A percentile compares a stretch with the other conserved stretches of the same genome.
These are phyloP conservation scores for Magallana nippona DNA, from an alignment of 2,888 invertebrate genomes.

Conservation along the genomic window DNA sequence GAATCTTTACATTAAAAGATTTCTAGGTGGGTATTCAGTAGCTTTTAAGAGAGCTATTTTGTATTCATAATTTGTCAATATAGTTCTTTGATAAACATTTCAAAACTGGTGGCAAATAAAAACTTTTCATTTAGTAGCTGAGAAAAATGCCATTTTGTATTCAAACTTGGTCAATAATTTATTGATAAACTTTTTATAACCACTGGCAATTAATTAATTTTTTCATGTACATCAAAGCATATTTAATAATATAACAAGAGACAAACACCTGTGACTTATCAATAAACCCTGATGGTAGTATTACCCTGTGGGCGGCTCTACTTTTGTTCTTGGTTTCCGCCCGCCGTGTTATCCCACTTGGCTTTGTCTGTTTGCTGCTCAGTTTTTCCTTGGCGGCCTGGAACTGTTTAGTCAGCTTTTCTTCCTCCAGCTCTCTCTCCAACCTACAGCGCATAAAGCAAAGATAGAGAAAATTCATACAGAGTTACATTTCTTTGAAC, in stretches of 20 bases:
- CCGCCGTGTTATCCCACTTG: background rate
- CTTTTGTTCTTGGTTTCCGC: constrained; percentile 4
- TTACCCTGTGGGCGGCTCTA: constrained; percentile 34
- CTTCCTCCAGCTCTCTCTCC: constrained; percentile 41
- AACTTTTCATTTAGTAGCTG: no score
- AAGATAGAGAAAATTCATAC: background rate
- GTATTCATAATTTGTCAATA: no score
- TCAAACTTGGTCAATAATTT: no score
- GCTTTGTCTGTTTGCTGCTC: background rate
- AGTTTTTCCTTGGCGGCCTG: constrained; percentile 30
- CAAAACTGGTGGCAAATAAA: no score
- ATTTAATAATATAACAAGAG: background rate
- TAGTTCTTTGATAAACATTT: no score
- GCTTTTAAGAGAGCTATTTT: background rate
- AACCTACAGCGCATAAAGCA: constrained; percentile 16
- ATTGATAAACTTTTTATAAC: no score
- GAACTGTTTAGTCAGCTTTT: constrained; percentile 40
- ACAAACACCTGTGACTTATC: background rate
- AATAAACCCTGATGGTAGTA: background rate
- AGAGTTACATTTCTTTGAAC: background rate
- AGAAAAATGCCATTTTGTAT: background rate
- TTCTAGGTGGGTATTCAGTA: background rate
- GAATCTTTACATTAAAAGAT: background rate
- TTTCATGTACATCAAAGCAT: background rate
- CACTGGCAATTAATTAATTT: no score